Percentiles rank a stretch among this genome's conserved stretches.
phyloP scores from a whole-genome alignment of 2,113 vertebrate genomes.

The Tetrao urogallus region DNA sequence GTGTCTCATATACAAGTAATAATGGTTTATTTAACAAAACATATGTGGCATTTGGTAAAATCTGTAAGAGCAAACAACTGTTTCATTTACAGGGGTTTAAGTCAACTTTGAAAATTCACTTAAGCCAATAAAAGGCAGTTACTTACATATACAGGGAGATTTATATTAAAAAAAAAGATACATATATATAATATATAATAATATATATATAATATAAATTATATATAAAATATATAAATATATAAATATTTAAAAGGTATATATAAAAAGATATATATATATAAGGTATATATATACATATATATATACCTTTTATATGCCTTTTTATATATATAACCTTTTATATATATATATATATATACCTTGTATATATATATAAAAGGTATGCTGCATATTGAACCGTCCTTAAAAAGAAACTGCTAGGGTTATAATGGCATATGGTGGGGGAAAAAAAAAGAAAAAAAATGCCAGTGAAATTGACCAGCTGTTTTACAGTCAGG shows the following conservation, averaged over 20 bases:
- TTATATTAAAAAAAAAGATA: background rate
- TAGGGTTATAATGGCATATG: background rate
- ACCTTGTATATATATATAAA: background rate
- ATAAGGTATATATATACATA: no score
- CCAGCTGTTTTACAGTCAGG: background rate
- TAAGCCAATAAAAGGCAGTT: background rate
- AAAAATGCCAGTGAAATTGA: background rate
- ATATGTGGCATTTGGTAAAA: background rate
- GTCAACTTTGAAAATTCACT: background rate
- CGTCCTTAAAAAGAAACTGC: background rate
- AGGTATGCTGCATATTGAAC: background rate
- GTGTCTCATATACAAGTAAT: accelerated
- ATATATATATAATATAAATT: no score
- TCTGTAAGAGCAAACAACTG: background rate
- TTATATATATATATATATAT: no score
- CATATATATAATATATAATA: no score
- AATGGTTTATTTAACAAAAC: background rate
- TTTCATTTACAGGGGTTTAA: background rate
- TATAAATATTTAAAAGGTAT: no score
- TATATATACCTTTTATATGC: no score
- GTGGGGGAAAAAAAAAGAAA: accelerated
- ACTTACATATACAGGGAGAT: background rate
- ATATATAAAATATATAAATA: no score
- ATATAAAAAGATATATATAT: no score
- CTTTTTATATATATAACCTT: no score